Conservation (phyloP, 1,140 invertebrate genomes). For the Gryllus bimaculatus region DNA sequence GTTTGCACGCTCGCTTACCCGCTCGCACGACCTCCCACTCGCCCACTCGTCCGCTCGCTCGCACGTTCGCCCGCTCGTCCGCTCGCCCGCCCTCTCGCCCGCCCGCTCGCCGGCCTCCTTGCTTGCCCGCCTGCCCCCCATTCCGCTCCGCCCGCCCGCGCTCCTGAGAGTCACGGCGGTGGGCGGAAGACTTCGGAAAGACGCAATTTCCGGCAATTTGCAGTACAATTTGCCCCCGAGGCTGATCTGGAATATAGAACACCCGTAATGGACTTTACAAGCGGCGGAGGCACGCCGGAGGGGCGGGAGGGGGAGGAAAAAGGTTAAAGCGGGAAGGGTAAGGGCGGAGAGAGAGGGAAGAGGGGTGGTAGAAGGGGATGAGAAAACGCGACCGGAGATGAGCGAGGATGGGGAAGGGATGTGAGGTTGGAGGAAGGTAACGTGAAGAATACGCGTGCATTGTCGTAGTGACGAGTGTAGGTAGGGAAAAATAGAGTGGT, state of each 20-base stretch:
- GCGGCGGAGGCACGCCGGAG: not conserved
- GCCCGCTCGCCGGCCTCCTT: too few species aligned
- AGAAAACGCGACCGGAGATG: not conserved
- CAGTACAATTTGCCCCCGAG: conserved; percentile 21
- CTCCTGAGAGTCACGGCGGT: too few species aligned
- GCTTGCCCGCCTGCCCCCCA: too few species aligned
- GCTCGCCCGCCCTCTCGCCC: too few species aligned
- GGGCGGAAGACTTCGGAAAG: not conserved
- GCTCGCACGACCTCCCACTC: too few species aligned
- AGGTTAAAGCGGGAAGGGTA: not conserved
- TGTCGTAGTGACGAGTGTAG: too few species aligned
- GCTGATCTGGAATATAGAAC: conserved; percentile 21
- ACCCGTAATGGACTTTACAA: conserved; percentile 15
- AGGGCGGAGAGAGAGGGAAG: not conserved
- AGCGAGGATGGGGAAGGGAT: not conserved
- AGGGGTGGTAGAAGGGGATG: not conserved
- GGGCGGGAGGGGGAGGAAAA: not conserved
- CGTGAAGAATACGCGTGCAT: too few species aligned
- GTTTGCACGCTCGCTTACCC: not conserved
- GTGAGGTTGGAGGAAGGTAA: not conserved
- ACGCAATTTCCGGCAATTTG: conserved; percentile 22
- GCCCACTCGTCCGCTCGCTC: too few species aligned
- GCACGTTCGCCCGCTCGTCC: too few species aligned
- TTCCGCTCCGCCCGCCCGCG: too few species aligned
- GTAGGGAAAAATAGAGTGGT: too few species aligned